Evolutionary conservation across 2,113 vertebrate genomes (phyloP).

Genomic region (Sylvia atricapilla): DNA sequence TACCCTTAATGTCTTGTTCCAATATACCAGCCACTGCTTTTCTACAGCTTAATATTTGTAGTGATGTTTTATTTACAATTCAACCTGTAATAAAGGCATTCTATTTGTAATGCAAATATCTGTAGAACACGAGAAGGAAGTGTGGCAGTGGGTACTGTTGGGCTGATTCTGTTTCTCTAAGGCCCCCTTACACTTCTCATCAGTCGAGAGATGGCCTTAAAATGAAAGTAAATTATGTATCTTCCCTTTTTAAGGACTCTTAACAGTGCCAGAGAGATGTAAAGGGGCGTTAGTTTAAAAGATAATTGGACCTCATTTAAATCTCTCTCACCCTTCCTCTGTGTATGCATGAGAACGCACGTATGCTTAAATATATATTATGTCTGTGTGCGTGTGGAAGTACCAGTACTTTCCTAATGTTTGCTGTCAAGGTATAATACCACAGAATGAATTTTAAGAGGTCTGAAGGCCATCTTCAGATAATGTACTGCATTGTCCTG

Average conservation of each 20-base stretch:
- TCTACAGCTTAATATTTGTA: constrained; percentile 37
- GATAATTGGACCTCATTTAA: background rate
- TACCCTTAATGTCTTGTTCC: background rate
- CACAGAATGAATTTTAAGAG: background rate
- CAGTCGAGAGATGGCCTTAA: background rate
- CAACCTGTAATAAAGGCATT: constrained; percentile 32
- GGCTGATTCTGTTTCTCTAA: background rate
- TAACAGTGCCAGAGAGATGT: background rate
- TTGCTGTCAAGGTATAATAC: background rate
- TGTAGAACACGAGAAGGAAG: background rate
- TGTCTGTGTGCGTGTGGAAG: background rate
- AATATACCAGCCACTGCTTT: background rate
- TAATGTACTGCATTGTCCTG: background rate
- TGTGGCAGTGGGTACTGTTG: background rate
- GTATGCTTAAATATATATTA: background rate
- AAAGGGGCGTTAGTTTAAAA: background rate
- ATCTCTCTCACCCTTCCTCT: background rate
- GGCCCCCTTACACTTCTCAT: background rate
- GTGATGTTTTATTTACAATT: constrained; percentile 39
- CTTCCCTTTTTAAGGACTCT: background rate
- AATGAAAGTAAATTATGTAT: background rate
- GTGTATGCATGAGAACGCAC: background rate
- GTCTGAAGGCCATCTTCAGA: background rate
- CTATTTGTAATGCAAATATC: constrained; percentile 35
- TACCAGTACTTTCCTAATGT: background rate